phyloP scores from a whole-genome alignment of 1,140 invertebrate genomes.

The Cheumatopsyche charites region DNA sequence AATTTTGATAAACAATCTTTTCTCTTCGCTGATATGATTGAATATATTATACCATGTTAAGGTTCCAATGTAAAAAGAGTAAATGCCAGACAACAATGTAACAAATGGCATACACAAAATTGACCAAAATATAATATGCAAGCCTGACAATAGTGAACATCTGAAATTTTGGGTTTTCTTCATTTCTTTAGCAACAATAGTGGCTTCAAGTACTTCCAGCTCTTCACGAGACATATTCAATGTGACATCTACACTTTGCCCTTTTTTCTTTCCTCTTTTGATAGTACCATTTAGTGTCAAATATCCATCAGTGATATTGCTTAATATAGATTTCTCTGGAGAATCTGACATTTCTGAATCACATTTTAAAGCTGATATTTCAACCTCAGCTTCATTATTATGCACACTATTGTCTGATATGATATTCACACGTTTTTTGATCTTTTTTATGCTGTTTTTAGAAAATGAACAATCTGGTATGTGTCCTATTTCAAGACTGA shows the following conservation, averaged over 20 bases:
- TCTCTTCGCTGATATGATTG: conserved; percentile 72
- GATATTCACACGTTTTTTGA: conserved; percentile 68
- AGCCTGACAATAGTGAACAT: conserved; percentile 67
- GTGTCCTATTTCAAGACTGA: conserved; percentile 60
- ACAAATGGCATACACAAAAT: conserved; percentile 71
- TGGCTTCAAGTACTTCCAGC: conserved; percentile 70
- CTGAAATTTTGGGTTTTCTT: conserved; percentile 63
- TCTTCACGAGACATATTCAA: conserved; percentile 73
- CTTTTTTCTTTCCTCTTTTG: conserved; percentile 73
- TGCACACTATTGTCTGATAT: conserved; percentile 62
- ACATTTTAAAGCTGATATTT: conserved; percentile 59
- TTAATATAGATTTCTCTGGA: conserved; percentile 56
- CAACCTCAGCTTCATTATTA: conserved; percentile 60
- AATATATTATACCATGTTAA: conserved; percentile 81
- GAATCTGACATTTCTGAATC: conserved; percentile 59
- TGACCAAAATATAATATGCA: conserved; percentile 71
- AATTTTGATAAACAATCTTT: conserved; percentile 65
- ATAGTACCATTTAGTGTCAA: conserved; percentile 75
- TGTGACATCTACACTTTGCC: conserved; percentile 74
- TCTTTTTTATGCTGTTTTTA: conserved; percentile 62
- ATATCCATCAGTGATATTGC: conserved; percentile 60
- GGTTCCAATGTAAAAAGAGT: conserved; percentile 78
- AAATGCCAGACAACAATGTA: conserved; percentile 66
- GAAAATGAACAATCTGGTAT: conserved; percentile 55
- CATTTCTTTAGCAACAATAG: conserved; percentile 65